A percentile compares a stretch with the other conserved stretches of the same genome.
phyloP scores from a whole-genome alignment of 2,888 invertebrate species.

The Pollenia labialis region DNA sequence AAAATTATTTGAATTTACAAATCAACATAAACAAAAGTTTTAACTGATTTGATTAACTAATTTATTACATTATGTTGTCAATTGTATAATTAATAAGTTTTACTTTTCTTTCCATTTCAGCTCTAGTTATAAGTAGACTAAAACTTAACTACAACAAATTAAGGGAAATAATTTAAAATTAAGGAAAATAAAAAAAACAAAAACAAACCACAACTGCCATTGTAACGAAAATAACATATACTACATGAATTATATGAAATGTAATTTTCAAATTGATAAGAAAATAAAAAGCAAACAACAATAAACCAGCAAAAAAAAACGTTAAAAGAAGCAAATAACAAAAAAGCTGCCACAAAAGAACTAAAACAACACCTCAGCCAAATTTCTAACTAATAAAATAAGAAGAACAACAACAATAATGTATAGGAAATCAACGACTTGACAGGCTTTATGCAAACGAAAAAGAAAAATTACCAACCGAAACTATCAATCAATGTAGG shows the following conservation, averaged over 20 bases:
- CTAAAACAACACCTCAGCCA: constrained; percentile 31
- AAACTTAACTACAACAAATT: background rate
- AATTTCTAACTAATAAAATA: constrained; percentile 6
- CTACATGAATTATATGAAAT: constrained; percentile 26
- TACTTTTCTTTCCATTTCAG: constrained; percentile 47
- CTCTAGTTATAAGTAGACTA: constrained; percentile 50
- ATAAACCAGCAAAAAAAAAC: constrained; percentile 41
- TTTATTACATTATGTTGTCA: too few relatives aligned
- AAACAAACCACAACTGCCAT: constrained; percentile 66
- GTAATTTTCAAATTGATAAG: constrained; percentile 47
- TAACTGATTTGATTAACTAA: too few relatives aligned
- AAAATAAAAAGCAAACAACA: background rate
- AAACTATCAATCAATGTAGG: constrained; percentile 7
- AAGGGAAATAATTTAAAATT: constrained; percentile 1
- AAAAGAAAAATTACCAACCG: constrained; percentile 1
- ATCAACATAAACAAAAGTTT: too few relatives aligned
- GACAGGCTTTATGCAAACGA: background rate
- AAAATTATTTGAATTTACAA: too few relatives aligned
- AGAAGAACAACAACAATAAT: background rate
- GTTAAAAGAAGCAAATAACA: background rate
- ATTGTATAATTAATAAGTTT: background rate
- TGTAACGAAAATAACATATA: constrained; percentile 55
- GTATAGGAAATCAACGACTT: background rate
- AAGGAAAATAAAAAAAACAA: constrained; percentile 16
- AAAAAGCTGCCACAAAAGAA: constrained; percentile 45